phyloP scores from a whole-genome alignment of 2,888 invertebrate species.

The Tinea pellionella region DNA sequence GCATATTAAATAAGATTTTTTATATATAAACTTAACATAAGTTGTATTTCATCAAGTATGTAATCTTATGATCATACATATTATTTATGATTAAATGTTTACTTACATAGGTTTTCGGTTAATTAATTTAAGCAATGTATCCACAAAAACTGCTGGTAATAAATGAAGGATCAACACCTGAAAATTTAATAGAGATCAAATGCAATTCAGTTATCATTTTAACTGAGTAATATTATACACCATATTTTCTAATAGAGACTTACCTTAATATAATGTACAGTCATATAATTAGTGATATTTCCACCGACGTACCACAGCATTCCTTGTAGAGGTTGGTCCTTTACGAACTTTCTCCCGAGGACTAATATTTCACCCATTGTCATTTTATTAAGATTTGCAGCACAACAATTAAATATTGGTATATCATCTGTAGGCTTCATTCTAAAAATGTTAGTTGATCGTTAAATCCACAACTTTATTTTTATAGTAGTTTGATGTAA shows the following conservation, averaged over 20 bases:
- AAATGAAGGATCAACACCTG: conserved; percentile 79
- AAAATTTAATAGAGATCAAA: conserved; percentile 17
- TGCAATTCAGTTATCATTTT: not conserved
- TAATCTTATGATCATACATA: no score
- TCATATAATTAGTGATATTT: conserved; percentile 66
- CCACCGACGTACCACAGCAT: conserved; percentile 77
- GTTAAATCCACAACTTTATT: no score
- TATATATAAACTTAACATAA: no score
- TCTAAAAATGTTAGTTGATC: no score
- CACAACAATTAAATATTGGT: conserved; percentile 85
- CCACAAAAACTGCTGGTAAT: conserved; percentile 82
- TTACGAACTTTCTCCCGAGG: conserved; percentile 59
- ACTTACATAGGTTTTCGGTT: conserved; percentile 80
- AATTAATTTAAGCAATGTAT: conserved; percentile 71
- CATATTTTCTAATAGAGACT: not conserved
- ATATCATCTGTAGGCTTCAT: conserved; percentile 46
- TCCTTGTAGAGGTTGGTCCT: conserved; percentile 74
- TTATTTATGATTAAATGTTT: not conserved
- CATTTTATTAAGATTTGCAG: conserved; percentile 75
- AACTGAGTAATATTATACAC: no score
- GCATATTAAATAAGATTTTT: no score
- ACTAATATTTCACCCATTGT: conserved; percentile 73
- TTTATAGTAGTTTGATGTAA: no score
- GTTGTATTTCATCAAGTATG: no score
- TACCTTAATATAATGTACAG: conserved; percentile 13